phyloP scores from a whole-genome alignment of 2,888 invertebrate genomes.

The Omphaloscelis lunosa region DNA sequence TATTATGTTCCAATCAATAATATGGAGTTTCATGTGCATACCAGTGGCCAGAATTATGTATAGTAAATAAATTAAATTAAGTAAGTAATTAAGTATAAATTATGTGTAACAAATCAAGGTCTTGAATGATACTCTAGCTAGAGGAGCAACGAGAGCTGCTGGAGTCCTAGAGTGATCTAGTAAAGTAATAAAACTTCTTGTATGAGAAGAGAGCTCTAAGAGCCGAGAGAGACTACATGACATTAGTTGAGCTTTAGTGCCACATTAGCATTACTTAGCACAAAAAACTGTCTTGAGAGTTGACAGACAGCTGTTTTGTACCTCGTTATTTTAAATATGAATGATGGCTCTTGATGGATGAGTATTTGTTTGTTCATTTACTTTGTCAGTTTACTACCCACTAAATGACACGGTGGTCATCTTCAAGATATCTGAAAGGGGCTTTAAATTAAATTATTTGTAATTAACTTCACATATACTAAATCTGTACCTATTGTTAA shows the following conservation, averaged over 20 bases:
- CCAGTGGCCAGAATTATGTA: background rate
- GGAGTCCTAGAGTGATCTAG: background rate
- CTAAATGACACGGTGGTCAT: background rate
- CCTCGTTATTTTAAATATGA: background rate
- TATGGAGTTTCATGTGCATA: constrained; percentile 22
- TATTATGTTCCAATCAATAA: constrained; percentile 43
- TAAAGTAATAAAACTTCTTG: background rate
- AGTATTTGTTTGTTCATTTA: constrained; percentile 3
- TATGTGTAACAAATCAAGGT: no score
- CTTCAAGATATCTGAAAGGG: background rate
- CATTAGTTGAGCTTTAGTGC: background rate
- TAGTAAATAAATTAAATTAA: no score
- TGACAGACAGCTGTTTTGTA: constrained; percentile 4
- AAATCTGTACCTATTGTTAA: background rate
- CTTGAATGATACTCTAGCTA: background rate
- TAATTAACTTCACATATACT: background rate
- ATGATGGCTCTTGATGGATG: background rate
- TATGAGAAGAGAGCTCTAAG: background rate
- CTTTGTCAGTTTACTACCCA: background rate
- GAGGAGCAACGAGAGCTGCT: background rate
- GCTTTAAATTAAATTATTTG: background rate
- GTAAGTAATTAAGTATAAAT: no score
- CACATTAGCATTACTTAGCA: background rate
- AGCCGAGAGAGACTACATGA: background rate
- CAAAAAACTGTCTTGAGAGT: background rate